Base-by-base conservation (phyloP, 1,140 invertebrate species). In the Idris sp. region DNA sequence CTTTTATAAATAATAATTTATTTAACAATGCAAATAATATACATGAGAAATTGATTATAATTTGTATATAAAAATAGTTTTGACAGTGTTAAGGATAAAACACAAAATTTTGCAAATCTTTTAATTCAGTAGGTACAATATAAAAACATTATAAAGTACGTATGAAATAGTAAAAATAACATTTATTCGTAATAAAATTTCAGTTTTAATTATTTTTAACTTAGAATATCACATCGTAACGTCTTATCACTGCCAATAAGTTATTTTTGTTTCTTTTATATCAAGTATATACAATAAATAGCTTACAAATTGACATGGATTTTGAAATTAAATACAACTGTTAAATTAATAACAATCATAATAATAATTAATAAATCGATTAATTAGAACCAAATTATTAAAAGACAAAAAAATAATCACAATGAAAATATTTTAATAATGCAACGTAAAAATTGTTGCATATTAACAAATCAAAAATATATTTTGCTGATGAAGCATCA, bases 1-100 rank as follows among this genome's bases (percentile, higher is more conserved):
- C 28, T 74, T 73, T 74, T 68, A 74, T 74, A 68, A 74, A 74
- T 74, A 74, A 74, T 74, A 74, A 74, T 74, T 68, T 74, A 68
- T 74, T 74, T 68, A 74, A 74, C 64, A 68, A 74, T 64, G 58
- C 36, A 69, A 53, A 14, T 64, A 74, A 68, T 74, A 68, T 74
- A 68, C 72, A 74, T 74, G 48, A 44, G 15, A 43, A 22, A 64
- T 68, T 74, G 58, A 64, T 61, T 28, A 62, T 67, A 67, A 54
- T 61, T 67, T 74, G 30, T 58, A 53, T 68, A 51, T 64, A 74
- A 67, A 61, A 54, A 61, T 73, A 46, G 49, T n/a, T n/a, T 61
- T 67, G 71, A 74, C 71, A 74, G 61, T 61, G 62, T 30, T 61
- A 74, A 67, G 54, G 49, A n/a, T n/a, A n/a, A n/a, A n/a, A n/a